Conservation (phyloP, 2,113 vertebrate species). For the Peromyscus maniculatus region DNA sequence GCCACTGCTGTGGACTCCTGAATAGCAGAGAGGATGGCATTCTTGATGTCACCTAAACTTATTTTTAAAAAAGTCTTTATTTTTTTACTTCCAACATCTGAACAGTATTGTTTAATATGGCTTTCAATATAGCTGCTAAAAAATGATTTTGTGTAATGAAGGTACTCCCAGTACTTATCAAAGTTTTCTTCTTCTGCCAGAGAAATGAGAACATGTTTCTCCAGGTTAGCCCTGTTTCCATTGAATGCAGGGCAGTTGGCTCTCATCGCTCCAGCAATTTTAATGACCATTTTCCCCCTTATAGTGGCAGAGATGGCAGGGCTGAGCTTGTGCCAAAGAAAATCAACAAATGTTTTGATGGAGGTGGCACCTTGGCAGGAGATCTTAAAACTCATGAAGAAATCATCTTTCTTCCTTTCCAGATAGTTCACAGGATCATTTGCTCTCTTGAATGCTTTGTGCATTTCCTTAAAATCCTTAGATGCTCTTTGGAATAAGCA, state of each 20-base stretch:
- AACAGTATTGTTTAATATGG: conserved; percentile 73
- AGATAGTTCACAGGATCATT: conserved; percentile 83
- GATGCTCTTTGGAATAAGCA: conserved; percentile 77
- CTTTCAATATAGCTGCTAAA: conserved; percentile 80
- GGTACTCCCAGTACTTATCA: conserved; percentile 83
- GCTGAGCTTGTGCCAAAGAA: conserved; percentile 87
- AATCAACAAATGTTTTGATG: conserved; percentile 80
- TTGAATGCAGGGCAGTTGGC: conserved; percentile 80
- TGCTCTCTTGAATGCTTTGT: conserved; percentile 73
- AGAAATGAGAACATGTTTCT: conserved; percentile 86
- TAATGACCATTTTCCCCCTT: conserved; percentile 76
- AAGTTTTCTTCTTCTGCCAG: conserved; percentile 88
- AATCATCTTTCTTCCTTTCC: conserved; percentile 83
- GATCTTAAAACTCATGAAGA: conserved; percentile 83
- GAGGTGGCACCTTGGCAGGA: conserved; percentile 85
- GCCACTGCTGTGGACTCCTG: conserved; percentile 46
- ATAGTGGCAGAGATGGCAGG: conserved; percentile 57
- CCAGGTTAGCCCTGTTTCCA: conserved; percentile 86
- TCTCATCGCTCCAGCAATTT: conserved; percentile 82
- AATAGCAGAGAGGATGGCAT: conserved; percentile 71
- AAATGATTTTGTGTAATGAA: conserved; percentile 50
- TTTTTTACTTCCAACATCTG: not conserved
- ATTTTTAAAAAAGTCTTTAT: conserved; percentile 58
- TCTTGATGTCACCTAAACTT: conserved; percentile 47
- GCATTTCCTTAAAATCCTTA: conserved; percentile 79